A percentile compares a stretch with the other conserved stretches of the same genome.
phyloP scores from a whole-genome alignment of 2,113 vertebrate species.

The Anolis carolinensis region DNA sequence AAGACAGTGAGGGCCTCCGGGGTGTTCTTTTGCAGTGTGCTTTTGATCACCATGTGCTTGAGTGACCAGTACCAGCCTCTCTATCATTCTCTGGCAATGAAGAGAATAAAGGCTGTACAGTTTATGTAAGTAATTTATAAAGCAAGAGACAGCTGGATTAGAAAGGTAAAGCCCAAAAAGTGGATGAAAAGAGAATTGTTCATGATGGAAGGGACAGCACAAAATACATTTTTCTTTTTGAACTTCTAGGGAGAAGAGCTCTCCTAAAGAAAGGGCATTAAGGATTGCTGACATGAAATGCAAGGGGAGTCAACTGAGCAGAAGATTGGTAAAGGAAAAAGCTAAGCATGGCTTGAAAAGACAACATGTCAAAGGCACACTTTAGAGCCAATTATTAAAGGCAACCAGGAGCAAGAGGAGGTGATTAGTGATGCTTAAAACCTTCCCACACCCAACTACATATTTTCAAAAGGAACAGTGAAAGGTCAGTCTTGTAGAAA shows the following conservation, averaged over 20 bases:
- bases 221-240: neutral
- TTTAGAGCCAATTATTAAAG: neutral
- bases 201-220: constrained; percentile 58
- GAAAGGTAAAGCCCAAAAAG: constrained; percentile 61
- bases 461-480: neutral
- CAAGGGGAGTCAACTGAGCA: rapidly evolving
- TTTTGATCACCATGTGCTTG: constrained; percentile 22
- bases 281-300: constrained; percentile 28
- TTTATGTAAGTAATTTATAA: constrained; percentile 54
- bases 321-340: neutral
- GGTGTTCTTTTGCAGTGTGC: constrained; percentile 3
- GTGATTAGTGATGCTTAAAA: neutral
- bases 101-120: constrained; percentile 42
- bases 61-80: neutral
- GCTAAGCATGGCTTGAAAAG: neutral
- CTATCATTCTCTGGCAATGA: neutral
- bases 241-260: neutral
- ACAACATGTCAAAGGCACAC: neutral
- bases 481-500: neutral
- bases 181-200: constrained; percentile 60
- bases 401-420: neutral
- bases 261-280: constrained; percentile 17
- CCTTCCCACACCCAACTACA: too few relatives aligned
- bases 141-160: constrained; percentile 63
- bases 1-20: neutral